Evolutionary conservation across 2,113 vertebrate genomes (phyloP).

Genomic region (Cinclus cinclus): DNA sequence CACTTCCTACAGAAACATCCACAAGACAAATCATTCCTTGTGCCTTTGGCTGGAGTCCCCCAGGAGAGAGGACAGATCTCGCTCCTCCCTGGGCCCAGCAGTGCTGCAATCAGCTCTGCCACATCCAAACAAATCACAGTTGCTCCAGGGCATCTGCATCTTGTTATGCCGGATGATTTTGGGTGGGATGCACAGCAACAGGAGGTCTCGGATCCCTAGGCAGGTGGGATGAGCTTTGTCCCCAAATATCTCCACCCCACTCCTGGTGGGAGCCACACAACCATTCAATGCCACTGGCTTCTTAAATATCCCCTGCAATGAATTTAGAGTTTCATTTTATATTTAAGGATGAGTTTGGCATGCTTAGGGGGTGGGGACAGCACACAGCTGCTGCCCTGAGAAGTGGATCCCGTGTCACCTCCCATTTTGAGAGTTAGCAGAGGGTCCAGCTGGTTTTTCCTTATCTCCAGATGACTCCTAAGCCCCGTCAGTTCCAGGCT

Average conservation of each 20-base stretch:
- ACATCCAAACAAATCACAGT: background rate
- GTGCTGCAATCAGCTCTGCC: background rate
- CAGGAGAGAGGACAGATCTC: background rate
- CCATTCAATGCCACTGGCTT: fast-evolving
- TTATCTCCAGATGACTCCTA: background rate
- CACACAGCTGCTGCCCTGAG: background rate
- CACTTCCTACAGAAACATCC: constrained; percentile 48
- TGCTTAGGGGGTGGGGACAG: background rate
- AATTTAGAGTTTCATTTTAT: background rate
- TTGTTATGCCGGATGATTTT: background rate
- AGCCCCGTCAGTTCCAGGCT: background rate
- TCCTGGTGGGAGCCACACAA: background rate
- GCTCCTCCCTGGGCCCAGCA: background rate
- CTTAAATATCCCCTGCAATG: fast-evolving
- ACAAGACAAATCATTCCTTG: background rate
- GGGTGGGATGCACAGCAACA: background rate
- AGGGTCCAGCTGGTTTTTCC: background rate
- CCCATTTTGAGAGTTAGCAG: background rate
- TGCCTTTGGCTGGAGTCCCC: background rate
- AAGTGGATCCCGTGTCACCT: background rate
- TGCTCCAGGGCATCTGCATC: background rate
- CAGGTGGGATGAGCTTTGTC: background rate
- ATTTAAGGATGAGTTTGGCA: background rate
- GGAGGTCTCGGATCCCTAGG: fast-evolving
- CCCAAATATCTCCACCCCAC: background rate